These are phyloP conservation scores for Chiloscyllium plagiosum DNA, from an alignment of 2,113 vertebrate species.

Conservation along the genomic window DNA sequence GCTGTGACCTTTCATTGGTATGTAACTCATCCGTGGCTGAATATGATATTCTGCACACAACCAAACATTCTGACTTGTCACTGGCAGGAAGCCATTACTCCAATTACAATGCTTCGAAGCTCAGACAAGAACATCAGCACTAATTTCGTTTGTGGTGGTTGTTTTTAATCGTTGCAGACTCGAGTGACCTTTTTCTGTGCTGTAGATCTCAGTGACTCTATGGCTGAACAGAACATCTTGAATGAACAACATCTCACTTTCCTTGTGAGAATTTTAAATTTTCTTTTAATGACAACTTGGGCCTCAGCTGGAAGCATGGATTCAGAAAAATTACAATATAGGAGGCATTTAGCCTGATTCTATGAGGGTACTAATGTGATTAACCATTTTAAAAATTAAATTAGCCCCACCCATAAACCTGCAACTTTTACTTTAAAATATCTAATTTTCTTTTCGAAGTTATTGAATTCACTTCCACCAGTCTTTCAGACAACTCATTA, in stretches of 20 bases:
- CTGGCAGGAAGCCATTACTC: background rate
- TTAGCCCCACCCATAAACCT: background rate
- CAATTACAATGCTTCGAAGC: background rate
- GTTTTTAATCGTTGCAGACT: too few species aligned
- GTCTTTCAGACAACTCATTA: background rate
- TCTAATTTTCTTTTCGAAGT: background rate
- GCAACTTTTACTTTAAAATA: background rate
- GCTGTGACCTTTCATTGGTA: slow-evolving; percentile 30
- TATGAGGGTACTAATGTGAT: background rate
- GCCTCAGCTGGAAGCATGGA: background rate
- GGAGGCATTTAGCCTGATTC: background rate
- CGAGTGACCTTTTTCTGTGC: too few species aligned
- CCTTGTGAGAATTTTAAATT: background rate
- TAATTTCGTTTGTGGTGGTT: background rate
- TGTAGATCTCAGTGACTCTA: too few species aligned
- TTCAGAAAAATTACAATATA: background rate
- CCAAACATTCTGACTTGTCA: background rate
- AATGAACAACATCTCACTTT: background rate
- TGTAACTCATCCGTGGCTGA: slow-evolving; percentile 15
- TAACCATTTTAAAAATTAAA: background rate
- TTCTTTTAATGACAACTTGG: background rate
- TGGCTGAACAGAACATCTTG: background rate
- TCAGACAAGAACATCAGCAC: background rate
- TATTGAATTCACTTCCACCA: background rate
- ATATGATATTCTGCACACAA: slow-evolving; percentile 30